These are phyloP conservation scores for Stomatorhinus ivindoensis DNA, from an alignment of 2,113 vertebrate genomes.

Conservation along the genomic window DNA sequence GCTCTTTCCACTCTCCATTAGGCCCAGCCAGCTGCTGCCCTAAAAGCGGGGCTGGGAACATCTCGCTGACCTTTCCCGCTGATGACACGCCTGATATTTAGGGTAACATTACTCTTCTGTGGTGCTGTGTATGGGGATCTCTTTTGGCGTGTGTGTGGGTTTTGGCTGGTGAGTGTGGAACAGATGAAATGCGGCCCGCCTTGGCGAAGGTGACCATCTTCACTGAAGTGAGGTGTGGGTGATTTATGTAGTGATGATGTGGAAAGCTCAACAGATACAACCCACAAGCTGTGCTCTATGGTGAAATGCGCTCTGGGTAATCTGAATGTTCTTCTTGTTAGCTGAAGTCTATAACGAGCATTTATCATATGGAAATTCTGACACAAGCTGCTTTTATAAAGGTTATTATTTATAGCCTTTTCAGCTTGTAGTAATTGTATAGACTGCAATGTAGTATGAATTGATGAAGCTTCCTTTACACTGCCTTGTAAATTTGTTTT, in stretches of 20 bases:
- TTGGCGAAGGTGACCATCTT: background rate
- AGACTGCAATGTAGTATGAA: background rate
- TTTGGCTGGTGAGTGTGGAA: background rate
- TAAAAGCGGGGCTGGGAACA: conserved; percentile 6
- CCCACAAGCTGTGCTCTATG: background rate
- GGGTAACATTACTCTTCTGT: conserved; percentile 2
- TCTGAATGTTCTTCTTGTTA: background rate
- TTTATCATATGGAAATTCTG: conserved; percentile 4
- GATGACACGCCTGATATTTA: conserved; percentile 17
- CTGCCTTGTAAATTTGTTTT: background rate
- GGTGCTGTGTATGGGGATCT: background rate
- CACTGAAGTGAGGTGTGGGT: conserved; percentile 9
- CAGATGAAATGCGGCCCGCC: background rate
- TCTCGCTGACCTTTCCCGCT: conserved; percentile 18
- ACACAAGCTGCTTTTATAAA: background rate
- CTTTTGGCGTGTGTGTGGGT: background rate
- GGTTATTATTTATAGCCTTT: background rate
- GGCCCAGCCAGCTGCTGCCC: background rate
- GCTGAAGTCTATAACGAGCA: background rate
- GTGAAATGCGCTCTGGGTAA: background rate
- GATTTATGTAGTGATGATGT: conserved; percentile 1
- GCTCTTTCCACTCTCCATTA: background rate
- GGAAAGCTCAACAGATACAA: background rate
- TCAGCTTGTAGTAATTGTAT: background rate
- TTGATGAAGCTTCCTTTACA: background rate